phyloP scores from a whole-genome alignment of 2,797 vertebrate species.

The Galaxias olidus region DNA sequence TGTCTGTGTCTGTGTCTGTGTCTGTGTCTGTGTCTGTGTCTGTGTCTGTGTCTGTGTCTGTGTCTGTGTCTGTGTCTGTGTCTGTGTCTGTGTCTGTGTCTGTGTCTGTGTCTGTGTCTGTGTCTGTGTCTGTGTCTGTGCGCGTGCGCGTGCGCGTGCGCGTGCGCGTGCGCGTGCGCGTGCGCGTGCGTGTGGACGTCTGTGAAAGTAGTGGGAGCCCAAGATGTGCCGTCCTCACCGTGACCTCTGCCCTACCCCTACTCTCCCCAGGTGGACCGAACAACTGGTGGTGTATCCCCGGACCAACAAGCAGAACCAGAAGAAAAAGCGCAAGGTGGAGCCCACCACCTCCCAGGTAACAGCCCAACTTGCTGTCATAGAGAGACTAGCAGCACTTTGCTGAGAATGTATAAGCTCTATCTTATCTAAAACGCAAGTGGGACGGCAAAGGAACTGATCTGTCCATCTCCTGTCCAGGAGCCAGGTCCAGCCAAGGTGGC shows the following conservation, averaged over 20 bases:
- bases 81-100: slow-evolving; percentile 5
- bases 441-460: not conserved
- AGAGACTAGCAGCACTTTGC: not conserved
- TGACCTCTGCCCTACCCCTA: not conserved
- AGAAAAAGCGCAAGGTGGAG: slow-evolving; percentile 85
- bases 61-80: not conserved
- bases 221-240: too few species aligned
- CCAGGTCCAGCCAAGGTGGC: slow-evolving; percentile 83
- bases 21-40: not conserved
- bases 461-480: slow-evolving; percentile 58
- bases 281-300: slow-evolving; percentile 80
- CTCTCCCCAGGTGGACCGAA: slow-evolving; percentile 75
- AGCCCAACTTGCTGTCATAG: not conserved
- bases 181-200: not conserved
- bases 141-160: not conserved
- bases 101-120: not conserved
- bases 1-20: not conserved
- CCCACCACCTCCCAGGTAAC: slow-evolving; percentile 78
- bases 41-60: not conserved
- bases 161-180: not conserved
- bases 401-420: too few species aligned
- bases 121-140: slow-evolving; percentile 2
- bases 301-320: slow-evolving; percentile 86
- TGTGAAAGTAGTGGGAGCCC: too few species aligned
- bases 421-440: not conserved